Evolutionary conservation across 1,140 invertebrate species (phyloP).

Genomic region (Anastrepha ludens): DNA sequence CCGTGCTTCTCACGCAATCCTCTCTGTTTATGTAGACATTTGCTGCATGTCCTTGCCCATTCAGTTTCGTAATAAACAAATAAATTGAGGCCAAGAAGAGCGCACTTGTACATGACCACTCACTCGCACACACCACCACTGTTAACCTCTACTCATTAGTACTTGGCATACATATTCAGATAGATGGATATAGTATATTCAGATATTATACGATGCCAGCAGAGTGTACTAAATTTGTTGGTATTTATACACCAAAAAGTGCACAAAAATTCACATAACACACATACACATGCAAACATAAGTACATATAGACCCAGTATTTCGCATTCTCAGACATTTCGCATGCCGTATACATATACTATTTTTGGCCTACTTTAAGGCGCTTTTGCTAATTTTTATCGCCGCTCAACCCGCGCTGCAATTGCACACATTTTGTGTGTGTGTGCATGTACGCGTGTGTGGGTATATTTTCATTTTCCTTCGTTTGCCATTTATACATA

Average conservation of each 20-base stretch:
- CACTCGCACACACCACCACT: background rate
- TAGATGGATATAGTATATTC: background rate
- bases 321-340: constrained; percentile 41
- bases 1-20: background rate
- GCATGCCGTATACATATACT: background rate
- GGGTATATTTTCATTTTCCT: background rate
- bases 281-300: background rate
- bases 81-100: constrained; percentile 39
- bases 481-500: background rate
- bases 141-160: constrained; percentile 16
- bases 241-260: constrained; percentile 14
- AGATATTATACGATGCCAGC: background rate
- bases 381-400: constrained; percentile 29
- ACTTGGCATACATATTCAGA: background rate
- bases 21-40: constrained; percentile 41
- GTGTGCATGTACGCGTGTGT: background rate
- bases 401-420: background rate
- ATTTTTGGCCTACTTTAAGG: constrained; percentile 44
- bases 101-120: background rate
- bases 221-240: background rate
- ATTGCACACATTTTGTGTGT: background rate
- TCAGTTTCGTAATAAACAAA: constrained; percentile 53
- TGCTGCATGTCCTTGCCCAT: constrained; percentile 41
- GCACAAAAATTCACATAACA: constrained; percentile 26
- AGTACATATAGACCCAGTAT: background rate